Percentiles rank a stretch among this genome's conserved stretches.
Conservation (phyloP, 1,140 invertebrate species). For the Aphidius ervi region DNA sequence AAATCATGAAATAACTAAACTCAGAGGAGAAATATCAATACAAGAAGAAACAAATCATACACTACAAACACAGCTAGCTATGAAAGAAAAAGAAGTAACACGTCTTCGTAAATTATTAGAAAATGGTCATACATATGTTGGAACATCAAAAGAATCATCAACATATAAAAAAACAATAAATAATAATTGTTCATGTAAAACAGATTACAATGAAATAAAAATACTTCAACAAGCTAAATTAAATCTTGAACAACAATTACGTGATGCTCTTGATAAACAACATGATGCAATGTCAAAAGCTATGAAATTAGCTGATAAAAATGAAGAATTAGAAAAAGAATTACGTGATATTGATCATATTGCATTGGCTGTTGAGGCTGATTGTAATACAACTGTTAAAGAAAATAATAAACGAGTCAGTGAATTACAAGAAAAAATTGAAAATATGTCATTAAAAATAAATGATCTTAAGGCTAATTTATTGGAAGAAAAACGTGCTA, state of each 20-base stretch:
- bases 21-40: slow-evolving; percentile 49
- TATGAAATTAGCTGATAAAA: slow-evolving; percentile 63
- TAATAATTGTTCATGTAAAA: neutral
- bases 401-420: slow-evolving; percentile 45
- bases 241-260: slow-evolving; percentile 57
- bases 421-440: slow-evolving; percentile 50
- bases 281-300: slow-evolving; percentile 71
- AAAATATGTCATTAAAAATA: slow-evolving; percentile 49
- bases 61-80: slow-evolving; percentile 43
- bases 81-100: slow-evolving; percentile 61
- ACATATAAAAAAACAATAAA: slow-evolving; percentile 10
- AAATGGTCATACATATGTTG: slow-evolving; percentile 57
- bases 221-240: slow-evolving; percentile 55
- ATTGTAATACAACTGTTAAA: slow-evolving; percentile 51
- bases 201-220: slow-evolving; percentile 48
- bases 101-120: slow-evolving; percentile 61
- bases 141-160: slow-evolving; percentile 56
- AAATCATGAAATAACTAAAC: slow-evolving; percentile 50
- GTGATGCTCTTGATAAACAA: slow-evolving; percentile 62
- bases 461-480: slow-evolving; percentile 53
- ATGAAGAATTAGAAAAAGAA: slow-evolving; percentile 63
- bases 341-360: slow-evolving; percentile 64
- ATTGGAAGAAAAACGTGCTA: slow-evolving; percentile 45
- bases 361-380: slow-evolving; percentile 64
- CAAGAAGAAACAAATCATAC: slow-evolving; percentile 46